Base-by-base conservation (phyloP, 92 coral and sea anemone species). In the Zoanthus solanderi region DNA sequence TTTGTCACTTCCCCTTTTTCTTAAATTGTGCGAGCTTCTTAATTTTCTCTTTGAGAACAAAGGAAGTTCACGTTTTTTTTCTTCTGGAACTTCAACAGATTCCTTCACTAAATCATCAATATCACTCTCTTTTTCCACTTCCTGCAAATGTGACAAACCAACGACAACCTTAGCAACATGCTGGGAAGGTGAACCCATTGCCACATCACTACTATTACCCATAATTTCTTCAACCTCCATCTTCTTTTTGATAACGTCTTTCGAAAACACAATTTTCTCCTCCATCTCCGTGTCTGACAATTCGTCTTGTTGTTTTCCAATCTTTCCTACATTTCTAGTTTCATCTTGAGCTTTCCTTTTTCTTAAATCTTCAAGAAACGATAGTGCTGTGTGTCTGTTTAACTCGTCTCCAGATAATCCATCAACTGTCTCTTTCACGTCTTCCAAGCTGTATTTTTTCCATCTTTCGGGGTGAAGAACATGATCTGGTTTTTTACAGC, bases 401-500 rank as follows among this genome's bases (percentile, higher is more conserved):
- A 93, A 73, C 14, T 89, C 94, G 75, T 95, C 91, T 4, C 95
- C 94, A 71, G 75, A 89, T 78, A 95, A 29, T 28, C 98, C 94
- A n/a, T 79, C 78, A 52, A 76, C 73, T 15, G 68, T 76, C 48
- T 93, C 95, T 46, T 92, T 89, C 2, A 96, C 99, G 76, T 95
- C 99, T 46, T 93, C 94, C 52, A 96, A 78, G 54, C 96, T 94
- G 75, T 96, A 96, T 63, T 96, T 93, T 44, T 92, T 95, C 99
- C 99, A 96, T 72, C 92, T 96, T 34, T 92, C 92, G 2, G 99
- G 99, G 69, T 94, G 93, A 61, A 95, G 80, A 11, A 96, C 98
- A 71, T 96, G 99, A 71, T 93, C 94, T 60, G 99, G 98, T 0
- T 95, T 96, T 1, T 83, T 86, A 48, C 88, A 72, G n/a, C 88